Conservation (phyloP, 2,113 vertebrate species). For the Ardeotis arabs region DNA sequence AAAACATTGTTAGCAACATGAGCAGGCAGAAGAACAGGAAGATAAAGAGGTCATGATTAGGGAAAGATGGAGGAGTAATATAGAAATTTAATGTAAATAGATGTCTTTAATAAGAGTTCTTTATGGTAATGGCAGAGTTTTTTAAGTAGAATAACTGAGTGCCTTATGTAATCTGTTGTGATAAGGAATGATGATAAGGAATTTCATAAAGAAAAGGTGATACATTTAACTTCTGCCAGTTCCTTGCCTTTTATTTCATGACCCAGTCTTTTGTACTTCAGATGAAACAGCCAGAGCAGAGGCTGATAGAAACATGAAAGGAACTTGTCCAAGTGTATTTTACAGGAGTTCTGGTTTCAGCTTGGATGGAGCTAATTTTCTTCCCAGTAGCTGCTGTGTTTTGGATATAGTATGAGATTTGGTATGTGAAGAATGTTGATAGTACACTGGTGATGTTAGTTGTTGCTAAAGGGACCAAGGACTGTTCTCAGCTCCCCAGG, state of each 20-base stretch:
- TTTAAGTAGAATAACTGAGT: neutral
- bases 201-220: neutral
- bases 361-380: too few species aligned
- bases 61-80: neutral
- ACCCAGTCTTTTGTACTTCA: neutral
- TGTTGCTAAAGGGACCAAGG: too few species aligned
- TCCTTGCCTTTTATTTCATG: neutral
- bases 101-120: neutral
- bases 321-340: neutral
- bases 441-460: too few species aligned
- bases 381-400: too few species aligned
- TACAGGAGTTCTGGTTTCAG: neutral
- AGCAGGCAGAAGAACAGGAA: neutral
- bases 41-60: neutral
- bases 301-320: neutral
- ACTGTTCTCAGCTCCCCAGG: too few species aligned
- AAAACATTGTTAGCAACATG: neutral
- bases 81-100: neutral
- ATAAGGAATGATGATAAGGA: neutral
- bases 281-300: neutral
- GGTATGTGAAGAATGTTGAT: too few species aligned
- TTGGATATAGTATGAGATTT: too few species aligned
- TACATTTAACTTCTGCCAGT: neutral
- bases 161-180: neutral
- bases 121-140: neutral